phyloP scores from a whole-genome alignment of 2,113 vertebrate genomes.

The Amia ocellicauda region DNA sequence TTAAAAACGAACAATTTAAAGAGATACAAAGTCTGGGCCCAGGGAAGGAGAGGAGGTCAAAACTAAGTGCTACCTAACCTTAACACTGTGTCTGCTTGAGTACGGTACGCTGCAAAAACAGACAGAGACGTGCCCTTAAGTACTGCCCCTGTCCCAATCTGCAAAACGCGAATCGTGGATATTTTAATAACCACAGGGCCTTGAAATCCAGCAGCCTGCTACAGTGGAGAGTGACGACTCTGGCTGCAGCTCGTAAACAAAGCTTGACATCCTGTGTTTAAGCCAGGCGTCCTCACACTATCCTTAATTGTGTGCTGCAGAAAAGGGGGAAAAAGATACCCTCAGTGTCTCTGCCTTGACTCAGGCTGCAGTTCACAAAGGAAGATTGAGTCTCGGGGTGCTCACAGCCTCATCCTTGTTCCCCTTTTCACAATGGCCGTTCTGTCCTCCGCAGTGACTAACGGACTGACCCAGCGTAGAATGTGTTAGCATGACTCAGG shows the following conservation, averaged over 20 bases:
- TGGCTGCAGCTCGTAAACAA: background rate
- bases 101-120: background rate
- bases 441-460: background rate
- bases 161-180: background rate
- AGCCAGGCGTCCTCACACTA: background rate
- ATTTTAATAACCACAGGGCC: background rate
- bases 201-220: background rate
- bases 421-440: background rate
- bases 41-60: too few relatives aligned
- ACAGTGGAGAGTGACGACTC: background rate
- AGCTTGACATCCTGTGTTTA: background rate
- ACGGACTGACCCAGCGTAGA: too few relatives aligned
- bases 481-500: too few relatives aligned
- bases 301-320: background rate
- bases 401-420: background rate
- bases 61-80: too few relatives aligned
- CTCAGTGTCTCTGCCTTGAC: background rate
- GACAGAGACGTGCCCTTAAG: background rate
- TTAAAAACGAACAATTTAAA: too few relatives aligned
- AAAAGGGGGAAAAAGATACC: background rate
- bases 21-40: too few relatives aligned
- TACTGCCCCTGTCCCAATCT: background rate
- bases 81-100: too few relatives aligned
- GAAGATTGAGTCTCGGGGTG: background rate
- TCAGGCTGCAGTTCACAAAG: background rate